Evolutionary conservation across 2,113 vertebrate genomes (phyloP), one percentile per base, ranked within the genome.

Genomic region (Leucosticte australis): DNA sequence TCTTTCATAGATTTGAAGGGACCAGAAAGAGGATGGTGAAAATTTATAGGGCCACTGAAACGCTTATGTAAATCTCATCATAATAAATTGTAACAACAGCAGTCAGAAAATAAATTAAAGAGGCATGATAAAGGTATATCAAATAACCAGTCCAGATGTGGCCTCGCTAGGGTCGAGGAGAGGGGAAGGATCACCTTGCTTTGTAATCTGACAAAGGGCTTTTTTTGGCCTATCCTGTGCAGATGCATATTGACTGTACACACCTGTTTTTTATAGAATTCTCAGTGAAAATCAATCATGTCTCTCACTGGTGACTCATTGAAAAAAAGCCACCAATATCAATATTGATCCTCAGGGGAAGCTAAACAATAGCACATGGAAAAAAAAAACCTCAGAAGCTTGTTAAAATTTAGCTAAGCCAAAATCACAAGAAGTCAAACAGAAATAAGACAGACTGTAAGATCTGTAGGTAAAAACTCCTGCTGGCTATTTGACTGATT

Each of bases 281-380:
- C 15, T 73, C 49, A 56, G 23, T 56, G 37, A 64, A 76, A 68
- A 33, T 56, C 3, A 76, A 10, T 56, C 0, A 0, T 20, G 2
- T 64, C 24, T 85, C 35, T 90, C 41, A 76, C 28, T 64, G 46
- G 15, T 41, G 52, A 60, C 22, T 85, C 37, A 50, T 1, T 65
- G 46, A 80, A 55, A 65, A 55, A 50, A 56, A 53, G 5, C 8
- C 15, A 52, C 12, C 33, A 53, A 19, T 35, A 64, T 33, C 22
- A 71, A 7, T 23, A 83, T 14, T 1, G 6, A 60, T 69, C 35
- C 23, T 62, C 31, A 52, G 28, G 3, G 12, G n/a, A 91, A 90
- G 23, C 50, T 64, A 23, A 95, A 64, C 8, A 68, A 18, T 4
- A 65, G 27, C 7, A 30, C 15, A 18, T 23, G 10, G 31, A 13